Conservation (phyloP, 2,797 vertebrate species). For the Syngnathus acus region DNA sequence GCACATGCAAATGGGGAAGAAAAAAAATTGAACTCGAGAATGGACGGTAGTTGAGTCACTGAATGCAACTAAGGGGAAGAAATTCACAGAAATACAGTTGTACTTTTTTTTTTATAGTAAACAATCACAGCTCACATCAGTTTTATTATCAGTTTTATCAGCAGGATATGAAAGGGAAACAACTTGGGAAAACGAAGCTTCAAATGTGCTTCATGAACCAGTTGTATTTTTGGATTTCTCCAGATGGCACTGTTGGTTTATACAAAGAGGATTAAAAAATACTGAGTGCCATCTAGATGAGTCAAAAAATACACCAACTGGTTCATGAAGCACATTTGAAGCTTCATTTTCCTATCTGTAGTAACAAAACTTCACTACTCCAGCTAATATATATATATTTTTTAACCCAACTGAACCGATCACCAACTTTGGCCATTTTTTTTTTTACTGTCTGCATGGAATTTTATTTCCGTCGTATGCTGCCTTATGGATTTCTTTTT, state of each 20-base stretch:
- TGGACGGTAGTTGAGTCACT: background rate
- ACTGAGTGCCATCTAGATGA: too few species aligned
- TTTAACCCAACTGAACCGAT: slow-evolving; percentile 35
- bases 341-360: too few species aligned
- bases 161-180: slow-evolving; percentile 10
- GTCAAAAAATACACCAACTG: too few species aligned
- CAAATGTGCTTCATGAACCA: too few species aligned
- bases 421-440: slow-evolving; percentile 31
- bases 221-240: too few species aligned
- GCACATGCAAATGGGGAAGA: background rate
- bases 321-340: too few species aligned
- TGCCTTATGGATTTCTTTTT: slow-evolving; percentile 57
- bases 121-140: slow-evolving; percentile 24
- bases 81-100: slow-evolving; percentile 2
- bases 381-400: background rate
- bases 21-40: background rate
- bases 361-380: background rate
- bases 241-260: too few species aligned
- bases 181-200: too few species aligned
- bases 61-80: background rate
- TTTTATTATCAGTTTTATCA: background rate
- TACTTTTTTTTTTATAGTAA: slow-evolving; percentile 16
- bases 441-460: slow-evolving; percentile 46
- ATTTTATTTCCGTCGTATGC: slow-evolving; percentile 42
- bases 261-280: too few species aligned